These are phyloP conservation scores for Trissonchulus sp. DNA, from an alignment of 2,888 invertebrate genomes.

Conservation along the genomic window DNA sequence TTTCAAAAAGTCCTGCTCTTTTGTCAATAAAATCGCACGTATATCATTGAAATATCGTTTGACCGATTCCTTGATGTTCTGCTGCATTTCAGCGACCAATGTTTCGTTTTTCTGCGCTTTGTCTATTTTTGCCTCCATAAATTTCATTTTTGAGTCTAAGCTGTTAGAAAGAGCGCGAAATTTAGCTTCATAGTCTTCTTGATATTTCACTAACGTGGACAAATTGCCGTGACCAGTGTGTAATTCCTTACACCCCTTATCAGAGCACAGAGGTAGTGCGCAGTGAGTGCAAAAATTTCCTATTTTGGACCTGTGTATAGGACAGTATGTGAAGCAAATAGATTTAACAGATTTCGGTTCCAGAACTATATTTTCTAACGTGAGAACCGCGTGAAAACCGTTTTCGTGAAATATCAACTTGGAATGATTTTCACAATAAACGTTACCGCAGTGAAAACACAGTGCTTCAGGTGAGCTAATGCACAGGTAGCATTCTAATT, in stretches of 20 bases:
- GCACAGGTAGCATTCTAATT: background rate
- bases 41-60: constrained; percentile 27
- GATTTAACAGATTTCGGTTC: background rate
- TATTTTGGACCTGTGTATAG: background rate
- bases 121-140: background rate
- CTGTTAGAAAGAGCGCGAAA: background rate
- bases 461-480: background rate
- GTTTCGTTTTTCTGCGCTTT: background rate
- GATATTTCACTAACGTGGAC: background rate
- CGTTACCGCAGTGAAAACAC: constrained; percentile 18
- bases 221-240: constrained; percentile 1
- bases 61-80: constrained; percentile 27
- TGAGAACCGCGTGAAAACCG: background rate
- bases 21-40: background rate
- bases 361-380: constrained; percentile 5
- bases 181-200: background rate
- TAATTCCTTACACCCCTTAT: background rate
- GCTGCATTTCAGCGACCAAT: background rate
- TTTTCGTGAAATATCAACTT: background rate
- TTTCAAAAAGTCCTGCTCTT: background rate
- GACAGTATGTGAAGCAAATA: background rate
- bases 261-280: constrained; percentile 1
- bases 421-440: constrained; percentile 2
- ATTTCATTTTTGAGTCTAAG: background rate
- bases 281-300: constrained; percentile 7